Percentiles rank a stretch among this genome's conserved stretches.
phyloP scores from a whole-genome alignment of 2,113 vertebrate species.

The Chunga burmeisteri region DNA sequence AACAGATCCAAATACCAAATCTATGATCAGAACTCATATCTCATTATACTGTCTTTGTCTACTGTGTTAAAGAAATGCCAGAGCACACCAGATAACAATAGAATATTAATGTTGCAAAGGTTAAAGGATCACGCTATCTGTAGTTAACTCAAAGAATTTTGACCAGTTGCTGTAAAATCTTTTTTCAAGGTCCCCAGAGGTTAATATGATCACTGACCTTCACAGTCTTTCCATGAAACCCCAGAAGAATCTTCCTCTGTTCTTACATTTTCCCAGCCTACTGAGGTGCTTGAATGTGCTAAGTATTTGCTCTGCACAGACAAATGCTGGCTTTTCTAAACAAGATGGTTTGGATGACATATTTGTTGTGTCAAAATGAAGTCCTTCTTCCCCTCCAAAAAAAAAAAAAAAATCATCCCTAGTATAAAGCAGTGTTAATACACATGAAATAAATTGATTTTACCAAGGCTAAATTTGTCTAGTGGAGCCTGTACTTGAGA shows the following conservation, averaged over 20 bases:
- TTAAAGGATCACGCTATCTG: background rate
- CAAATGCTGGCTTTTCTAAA: background rate
- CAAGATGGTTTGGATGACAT: background rate
- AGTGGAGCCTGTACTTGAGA: conserved; percentile 37
- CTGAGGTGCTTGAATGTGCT: background rate
- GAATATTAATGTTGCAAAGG: background rate
- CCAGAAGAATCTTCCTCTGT: background rate
- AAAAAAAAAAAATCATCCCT: background rate
- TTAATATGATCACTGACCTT: background rate
- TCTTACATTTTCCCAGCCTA: background rate
- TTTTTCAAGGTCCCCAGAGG: background rate
- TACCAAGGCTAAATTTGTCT: conserved; percentile 47
- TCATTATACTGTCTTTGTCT: background rate
- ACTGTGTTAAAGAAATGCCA: background rate
- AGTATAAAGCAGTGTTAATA: conserved; percentile 16
- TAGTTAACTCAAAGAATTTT: background rate
- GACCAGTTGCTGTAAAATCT: background rate
- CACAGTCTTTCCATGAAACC: background rate
- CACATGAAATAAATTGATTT: conserved; percentile 58
- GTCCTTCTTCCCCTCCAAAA: background rate
- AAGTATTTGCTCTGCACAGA: background rate
- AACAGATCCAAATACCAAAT: background rate
- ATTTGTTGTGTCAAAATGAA: conserved; percentile 32
- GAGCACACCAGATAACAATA: background rate
- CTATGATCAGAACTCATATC: background rate